Percentiles rank a stretch among this genome's conserved stretches.
phyloP scores from a whole-genome alignment of 1,140 invertebrate species.

The Dreissena polymorpha region DNA sequence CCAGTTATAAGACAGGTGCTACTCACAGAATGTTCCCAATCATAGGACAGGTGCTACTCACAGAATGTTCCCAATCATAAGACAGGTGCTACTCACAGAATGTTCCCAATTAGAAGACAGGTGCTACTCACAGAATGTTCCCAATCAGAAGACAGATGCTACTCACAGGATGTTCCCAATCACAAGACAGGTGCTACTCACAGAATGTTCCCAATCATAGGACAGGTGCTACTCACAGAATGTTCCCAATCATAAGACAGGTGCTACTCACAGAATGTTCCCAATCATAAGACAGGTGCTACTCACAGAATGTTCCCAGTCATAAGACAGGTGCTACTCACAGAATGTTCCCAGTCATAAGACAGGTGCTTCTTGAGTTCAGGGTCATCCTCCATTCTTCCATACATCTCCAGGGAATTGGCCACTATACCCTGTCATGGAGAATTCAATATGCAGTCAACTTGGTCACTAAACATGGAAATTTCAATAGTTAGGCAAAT shows the following conservation, averaged over 20 bases:
- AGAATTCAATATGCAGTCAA: not conserved
- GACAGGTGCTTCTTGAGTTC: conserved; percentile 61
- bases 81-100: conserved; percentile 63
- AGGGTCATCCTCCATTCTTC: conserved; percentile 62
- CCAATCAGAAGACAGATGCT: conserved; percentile 64
- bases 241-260: too few species aligned
- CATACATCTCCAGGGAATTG: conserved; percentile 60
- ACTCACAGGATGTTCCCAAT: too few species aligned
- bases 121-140: conserved; percentile 66
- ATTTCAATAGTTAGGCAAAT: too few species aligned
- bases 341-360: conserved; percentile 66
- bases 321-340: conserved; percentile 60
- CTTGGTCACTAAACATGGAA: too few species aligned
- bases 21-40: too few species aligned
- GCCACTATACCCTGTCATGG: conserved; percentile 63
- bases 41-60: too few species aligned
- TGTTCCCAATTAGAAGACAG: too few species aligned
- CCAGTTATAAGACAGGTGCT: conserved; percentile 64
- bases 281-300: conserved; percentile 64
- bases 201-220: conserved; percentile 66
- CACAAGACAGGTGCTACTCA: too few species aligned
- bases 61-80: conserved; percentile 66
- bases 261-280: conserved; percentile 66
- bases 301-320: conserved; percentile 68
- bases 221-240: conserved; percentile 63